Base-by-base conservation (phyloP, 2,113 vertebrate species). In the Trochalopteron elliotii region DNA sequence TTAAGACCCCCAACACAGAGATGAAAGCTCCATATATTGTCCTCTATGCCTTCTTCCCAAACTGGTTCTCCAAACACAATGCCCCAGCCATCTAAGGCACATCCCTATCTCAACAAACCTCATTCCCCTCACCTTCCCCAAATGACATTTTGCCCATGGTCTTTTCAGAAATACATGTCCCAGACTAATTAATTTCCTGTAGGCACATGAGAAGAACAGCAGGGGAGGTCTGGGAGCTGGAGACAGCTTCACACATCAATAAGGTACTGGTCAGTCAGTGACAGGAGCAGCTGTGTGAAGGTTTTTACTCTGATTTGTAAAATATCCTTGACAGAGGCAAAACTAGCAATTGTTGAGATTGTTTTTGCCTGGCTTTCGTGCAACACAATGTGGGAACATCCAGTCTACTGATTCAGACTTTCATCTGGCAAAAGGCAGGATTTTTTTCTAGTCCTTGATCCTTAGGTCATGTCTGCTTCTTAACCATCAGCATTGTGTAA, bases 211-310 rank as follows among this genome's bases (percentile, higher is more conserved):
- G 69, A 93, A 85, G 82, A 90, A 65, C 78, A 90, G 85, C 67
- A 90, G 94, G 67, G 45, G 53, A 95, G 40, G 49, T 88, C 85
- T 90, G 82, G 53, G 88, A 93, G 57, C 44, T 90, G 65, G 22
- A 76, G 45, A 49, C 52, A 83, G 67, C 70, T 85, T 72, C 92
- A 83, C 1, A 7, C 75, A 92, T 92, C 79, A 67, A 2, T 70
- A 67, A 81, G 16, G 42, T 68, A 47, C 72, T 59, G 56, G 39
- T 44, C 56, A 90, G 83, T 12, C 55, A 59, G 56, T n/a, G 68
- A 81, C 60, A 59, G 50, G 7, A 91, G 35, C 93, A 94, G 68
- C 68, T 87, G 68, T 39, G 64, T 81, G 49, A 59, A 86, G 52
- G 47, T 35, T 83, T 75, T 70, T 44, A 31, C 27, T 61, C 20